A percentile compares a stretch with the other conserved stretches of the same genome.
Evolutionary conservation across 2,888 invertebrate species (phyloP).

Genomic region (Habrosyne pyritoides): DNA sequence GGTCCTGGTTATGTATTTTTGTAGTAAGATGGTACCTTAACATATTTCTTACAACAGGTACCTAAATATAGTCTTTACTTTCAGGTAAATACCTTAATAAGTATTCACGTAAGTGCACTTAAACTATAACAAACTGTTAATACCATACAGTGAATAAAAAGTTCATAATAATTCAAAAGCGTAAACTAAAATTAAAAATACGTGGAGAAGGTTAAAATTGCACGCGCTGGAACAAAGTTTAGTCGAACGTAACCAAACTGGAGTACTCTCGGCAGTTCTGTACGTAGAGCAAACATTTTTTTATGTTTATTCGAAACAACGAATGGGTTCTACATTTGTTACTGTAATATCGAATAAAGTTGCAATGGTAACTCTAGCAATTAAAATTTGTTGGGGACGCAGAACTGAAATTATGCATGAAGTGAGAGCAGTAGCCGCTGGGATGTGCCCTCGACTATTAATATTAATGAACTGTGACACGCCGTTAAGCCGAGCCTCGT

Average conservation of each 20-base stretch:
- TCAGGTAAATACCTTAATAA: background rate
- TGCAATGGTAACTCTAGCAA: slow-evolving; percentile 62
- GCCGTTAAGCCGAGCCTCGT: slow-evolving; percentile 56
- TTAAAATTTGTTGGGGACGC: slow-evolving; percentile 72
- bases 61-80: no score
- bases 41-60: no score
- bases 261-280: slow-evolving; percentile 16
- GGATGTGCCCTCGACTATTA: slow-evolving; percentile 65
- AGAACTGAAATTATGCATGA: slow-evolving; percentile 75
- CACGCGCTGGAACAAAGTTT: slow-evolving; percentile 29
- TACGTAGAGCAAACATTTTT: slow-evolving; percentile 26
- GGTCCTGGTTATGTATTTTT: no score
- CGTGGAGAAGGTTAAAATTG: slow-evolving; percentile 30
- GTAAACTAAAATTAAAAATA: slow-evolving; percentile 35
- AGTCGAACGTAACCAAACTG: slow-evolving; percentile 28
- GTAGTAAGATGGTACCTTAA: no score
- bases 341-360: slow-evolving; percentile 49
- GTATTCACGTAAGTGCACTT: no score
- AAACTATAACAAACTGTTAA: background rate
- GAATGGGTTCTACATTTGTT: slow-evolving; percentile 41
- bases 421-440: slow-evolving; percentile 65
- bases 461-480: slow-evolving; percentile 80
- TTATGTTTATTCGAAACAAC: slow-evolving; percentile 37
- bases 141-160: background rate
- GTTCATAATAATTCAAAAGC: background rate